Evolutionary conservation across 2,113 vertebrate species (phyloP), one percentile per base, ranked within the genome.

Genomic region (Macroglossus sobrinus): DNA sequence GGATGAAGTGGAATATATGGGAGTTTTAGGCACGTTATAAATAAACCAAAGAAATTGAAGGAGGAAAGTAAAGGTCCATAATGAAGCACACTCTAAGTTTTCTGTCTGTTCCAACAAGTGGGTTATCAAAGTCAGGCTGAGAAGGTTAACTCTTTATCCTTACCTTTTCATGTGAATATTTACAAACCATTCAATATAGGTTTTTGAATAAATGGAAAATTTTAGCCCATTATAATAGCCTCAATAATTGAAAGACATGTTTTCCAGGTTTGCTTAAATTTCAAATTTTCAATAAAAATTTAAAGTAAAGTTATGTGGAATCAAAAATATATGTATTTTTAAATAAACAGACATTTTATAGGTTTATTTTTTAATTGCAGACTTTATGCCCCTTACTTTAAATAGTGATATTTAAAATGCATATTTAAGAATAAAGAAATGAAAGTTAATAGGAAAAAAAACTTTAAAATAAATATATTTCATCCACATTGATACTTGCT

Each of bases 161-260:
- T 93, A 94, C 78, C 87, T 96, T 97, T 97, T 97, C 47, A 55
- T 97, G 0, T 3, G 97, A 98, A 94, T 97, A 69, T 97, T 92
- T 94, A 72, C 3, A 91, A 69, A 68, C 45, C 14, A 79, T 82
- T 76, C 30, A 45, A 22, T 26, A 59, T 38, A 94, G 81, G 26
- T 81, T 94, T 97, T 97, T 97, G 89, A 96, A 82, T 89, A 75
- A 86, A 68, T 92, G 19, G 97, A 96, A 97, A 97, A 93, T 95
- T 96, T 91, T 96, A 96, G 90, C 79, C 71, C 93, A 80, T 61
- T 97, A 84, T 95, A 94, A 96, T 84, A 74, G 71, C 95, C 50
- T 78, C 69, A 97, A 64, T 76, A 84, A 47, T 80, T 24, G 21
- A 38, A 82, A 94, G 7, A 93, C 13, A 18, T 82, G 59, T 22